These are phyloP conservation scores for Cinclus mexicanus DNA, from an alignment of 2,113 vertebrate species.

Conservation along the genomic window DNA sequence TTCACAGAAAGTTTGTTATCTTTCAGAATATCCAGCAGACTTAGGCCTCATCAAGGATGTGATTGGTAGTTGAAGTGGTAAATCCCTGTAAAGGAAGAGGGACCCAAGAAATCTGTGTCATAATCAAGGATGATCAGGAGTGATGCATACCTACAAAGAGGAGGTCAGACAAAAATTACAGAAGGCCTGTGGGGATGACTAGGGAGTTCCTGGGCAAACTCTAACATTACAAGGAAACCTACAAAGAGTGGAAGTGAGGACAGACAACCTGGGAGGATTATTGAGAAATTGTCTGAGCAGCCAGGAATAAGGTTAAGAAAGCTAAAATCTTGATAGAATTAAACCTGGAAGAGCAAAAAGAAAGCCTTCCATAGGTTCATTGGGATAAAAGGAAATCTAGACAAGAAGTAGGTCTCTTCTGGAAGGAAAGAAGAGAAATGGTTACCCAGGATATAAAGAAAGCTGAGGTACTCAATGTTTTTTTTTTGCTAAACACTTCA, in stretches of 20 bases:
- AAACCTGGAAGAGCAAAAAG: not conserved
- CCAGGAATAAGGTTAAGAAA: not conserved
- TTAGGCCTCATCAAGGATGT: not conserved
- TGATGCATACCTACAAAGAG: not conserved
- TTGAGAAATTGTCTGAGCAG: not conserved
- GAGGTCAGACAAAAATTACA: not conserved
- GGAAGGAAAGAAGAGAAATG: not conserved
- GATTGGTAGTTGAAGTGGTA: not conserved
- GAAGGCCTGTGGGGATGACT: not conserved
- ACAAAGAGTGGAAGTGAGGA: not conserved
- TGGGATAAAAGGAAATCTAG: not conserved
- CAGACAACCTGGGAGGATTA: not conserved
- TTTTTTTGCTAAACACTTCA: not conserved
- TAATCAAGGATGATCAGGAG: not conserved
- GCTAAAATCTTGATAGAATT: not conserved
- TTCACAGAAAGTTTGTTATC: not conserved
- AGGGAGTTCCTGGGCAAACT: not conserved
- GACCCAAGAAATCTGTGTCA: not conserved
- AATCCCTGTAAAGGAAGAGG: not conserved
- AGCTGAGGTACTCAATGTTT: not conserved
- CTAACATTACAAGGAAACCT: not conserved
- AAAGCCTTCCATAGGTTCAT: not conserved
- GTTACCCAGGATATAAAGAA: not conserved
- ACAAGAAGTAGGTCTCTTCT: not conserved
- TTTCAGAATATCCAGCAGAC: not conserved